A percentile compares a stretch with the other conserved stretches of the same genome.
phyloP scores from a whole-genome alignment of 2,888 invertebrate genomes.

The Hemistola chrysoprasaria region DNA sequence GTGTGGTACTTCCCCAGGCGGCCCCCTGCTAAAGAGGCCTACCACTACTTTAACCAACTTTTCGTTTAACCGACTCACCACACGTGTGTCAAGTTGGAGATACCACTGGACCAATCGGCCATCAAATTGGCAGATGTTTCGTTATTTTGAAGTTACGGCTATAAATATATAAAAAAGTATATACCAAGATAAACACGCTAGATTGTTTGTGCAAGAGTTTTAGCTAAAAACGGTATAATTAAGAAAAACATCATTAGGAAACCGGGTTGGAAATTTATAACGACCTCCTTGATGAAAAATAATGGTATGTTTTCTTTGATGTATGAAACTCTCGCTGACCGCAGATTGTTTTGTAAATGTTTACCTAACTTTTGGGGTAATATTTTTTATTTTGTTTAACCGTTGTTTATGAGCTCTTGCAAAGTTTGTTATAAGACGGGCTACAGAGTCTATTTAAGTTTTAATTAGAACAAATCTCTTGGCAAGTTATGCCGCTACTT shows the following conservation, averaged over 20 bases:
- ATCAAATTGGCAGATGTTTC: too few species aligned
- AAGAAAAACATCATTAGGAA: conserved; percentile 21
- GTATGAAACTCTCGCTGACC: conserved; percentile 24
- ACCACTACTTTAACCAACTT: too few species aligned
- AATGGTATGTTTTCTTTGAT: conserved; percentile 34
- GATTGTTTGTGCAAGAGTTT: conserved; percentile 8
- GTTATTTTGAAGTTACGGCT: too few species aligned
- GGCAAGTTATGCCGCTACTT: too few species aligned
- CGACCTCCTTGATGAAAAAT: conserved; percentile 19
- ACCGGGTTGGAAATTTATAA: conserved; percentile 18
- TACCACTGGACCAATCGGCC: too few species aligned
- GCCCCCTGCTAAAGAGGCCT: too few species aligned
- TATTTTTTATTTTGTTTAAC: conserved; percentile 1
- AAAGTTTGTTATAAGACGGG: background rate
- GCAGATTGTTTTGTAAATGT: conserved; percentile 10
- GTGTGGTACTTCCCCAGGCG: too few species aligned
- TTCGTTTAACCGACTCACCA: too few species aligned
- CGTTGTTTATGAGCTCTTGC: background rate
- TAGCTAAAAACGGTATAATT: conserved; percentile 22
- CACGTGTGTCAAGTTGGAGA: too few species aligned
- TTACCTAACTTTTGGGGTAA: background rate
- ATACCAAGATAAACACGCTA: background rate
- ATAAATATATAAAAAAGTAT: too few species aligned
- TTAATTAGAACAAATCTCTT: too few species aligned
- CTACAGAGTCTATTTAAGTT: background rate